Evolutionary conservation across 2,797 vertebrate species (phyloP).

Genomic region (Hozukius guyotensis): DNA sequence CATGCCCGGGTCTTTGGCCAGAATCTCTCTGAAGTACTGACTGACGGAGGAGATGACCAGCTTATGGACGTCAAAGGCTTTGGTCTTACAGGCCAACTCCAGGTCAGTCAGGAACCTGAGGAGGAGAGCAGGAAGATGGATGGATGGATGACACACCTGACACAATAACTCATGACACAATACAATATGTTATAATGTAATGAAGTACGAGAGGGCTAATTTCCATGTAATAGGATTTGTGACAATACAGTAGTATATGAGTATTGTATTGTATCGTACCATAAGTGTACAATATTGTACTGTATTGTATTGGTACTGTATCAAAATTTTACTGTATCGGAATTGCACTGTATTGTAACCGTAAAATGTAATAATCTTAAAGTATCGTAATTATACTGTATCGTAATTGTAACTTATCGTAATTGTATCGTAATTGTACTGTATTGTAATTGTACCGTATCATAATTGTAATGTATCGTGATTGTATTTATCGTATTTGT

Average conservation of each 20-base stretch:
- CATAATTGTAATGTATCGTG: neutral
- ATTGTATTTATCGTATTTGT: too few relatives aligned
- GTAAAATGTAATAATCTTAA: too few relatives aligned
- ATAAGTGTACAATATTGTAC: neutral
- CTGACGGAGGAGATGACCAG: conserved; percentile 87
- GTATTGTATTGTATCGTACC: neutral
- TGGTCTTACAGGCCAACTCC: conserved; percentile 87
- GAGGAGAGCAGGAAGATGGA: neutral
- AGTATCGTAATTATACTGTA: neutral
- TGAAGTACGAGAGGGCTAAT: neutral
- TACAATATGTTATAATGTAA: neutral
- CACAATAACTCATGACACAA: neutral
- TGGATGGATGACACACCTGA: neutral
- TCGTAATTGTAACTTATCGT: neutral
- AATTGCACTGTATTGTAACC: neutral
- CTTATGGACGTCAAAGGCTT: conserved; percentile 88
- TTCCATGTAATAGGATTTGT: neutral
- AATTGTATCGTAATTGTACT: neutral
- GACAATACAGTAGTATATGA: neutral
- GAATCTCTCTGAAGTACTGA: conserved; percentile 84
- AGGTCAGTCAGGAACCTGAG: conserved; percentile 86
- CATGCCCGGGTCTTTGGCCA: conserved; percentile 86
- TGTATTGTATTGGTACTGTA: neutral
- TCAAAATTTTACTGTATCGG: neutral
- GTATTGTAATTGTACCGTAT: neutral